Base-by-base conservation (phyloP, 2,113 vertebrate species). In the Aleadryas rufinucha region DNA sequence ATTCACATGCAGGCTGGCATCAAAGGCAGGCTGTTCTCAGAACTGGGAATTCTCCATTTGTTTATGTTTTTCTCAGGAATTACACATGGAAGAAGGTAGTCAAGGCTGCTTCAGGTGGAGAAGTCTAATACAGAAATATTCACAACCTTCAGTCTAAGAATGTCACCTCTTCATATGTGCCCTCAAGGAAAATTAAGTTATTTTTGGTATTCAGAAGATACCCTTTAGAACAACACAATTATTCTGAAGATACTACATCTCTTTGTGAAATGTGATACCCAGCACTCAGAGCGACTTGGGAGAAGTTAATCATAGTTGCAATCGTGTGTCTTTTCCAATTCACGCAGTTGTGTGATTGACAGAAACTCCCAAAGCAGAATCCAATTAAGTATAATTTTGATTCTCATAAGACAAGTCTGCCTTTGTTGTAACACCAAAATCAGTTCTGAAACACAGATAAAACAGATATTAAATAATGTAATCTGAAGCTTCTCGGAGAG, bases 321-420 rank as follows among this genome's bases (percentile, higher is more conserved):
- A 42, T 93, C 19, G 5, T 79, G 76, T 75, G 88, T 89, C 96
- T 94, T 75, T 64, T 64, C 72, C 83, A 84, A 81, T 93, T 78
- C 83, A 96, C 4, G 1, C 71, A 75, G 28, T 74, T 82, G 68
- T 84, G 61, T 94, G 96, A 97, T 92, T 97, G 96, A 96, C 96
- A 96, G 90, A 92, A 94, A 88, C 72, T 97, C 95, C 85, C 95
- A 93, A 75, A 92, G 88, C 90, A 94, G 96, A 93, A 92, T 90
- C 92, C 92, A 96, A 96, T 97, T 97, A 97, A 93, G 86, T 92
- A 56, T 93, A 92, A 96, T 96, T 97, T 89, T 94, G 90, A 94
- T 92, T 96, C 94, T 93, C 92, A 18, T 89, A 93, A 96, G 92
- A 94, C 92, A 95, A 92, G 83, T 57, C 90, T 94, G 93, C 69